phyloP scores from a whole-genome alignment of 2,797 vertebrate genomes.

The Rallus crepitans region DNA sequence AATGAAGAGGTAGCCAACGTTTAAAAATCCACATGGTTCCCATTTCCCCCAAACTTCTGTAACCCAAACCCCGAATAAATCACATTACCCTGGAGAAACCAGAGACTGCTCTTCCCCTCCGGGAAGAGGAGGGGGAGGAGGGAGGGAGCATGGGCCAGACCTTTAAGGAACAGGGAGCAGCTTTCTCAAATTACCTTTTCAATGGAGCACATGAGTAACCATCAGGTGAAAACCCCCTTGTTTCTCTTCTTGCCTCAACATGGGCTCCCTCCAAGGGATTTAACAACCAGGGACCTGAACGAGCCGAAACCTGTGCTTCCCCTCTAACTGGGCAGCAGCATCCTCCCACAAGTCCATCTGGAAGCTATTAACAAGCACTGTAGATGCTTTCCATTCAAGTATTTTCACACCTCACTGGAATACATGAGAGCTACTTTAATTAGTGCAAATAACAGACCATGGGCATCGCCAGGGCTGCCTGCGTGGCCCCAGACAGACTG shows the following conservation, averaged over 20 bases:
- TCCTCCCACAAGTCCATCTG: background rate
- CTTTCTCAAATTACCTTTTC: background rate
- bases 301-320: rapidly evolving
- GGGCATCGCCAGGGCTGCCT: background rate
- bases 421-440: background rate
- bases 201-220: background rate
- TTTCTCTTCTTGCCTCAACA: too few relatives aligned
- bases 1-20: background rate
- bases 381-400: background rate
- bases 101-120: background rate
- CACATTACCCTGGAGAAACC: rapidly evolving
- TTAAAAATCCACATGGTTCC: rapidly evolving
- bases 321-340: background rate
- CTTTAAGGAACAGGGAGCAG: background rate
- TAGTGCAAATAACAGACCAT: too few relatives aligned
- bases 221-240: background rate
- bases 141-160: background rate
- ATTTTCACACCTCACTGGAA: background rate
- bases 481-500: rapidly evolving
- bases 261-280: background rate
- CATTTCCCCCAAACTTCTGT: background rate
- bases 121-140: too few relatives aligned
- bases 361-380: background rate
- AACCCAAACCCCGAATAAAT: background rate
- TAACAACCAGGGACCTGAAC: background rate